Percentiles rank a stretch among this genome's conserved stretches.
These are phyloP conservation scores for Nemurella pictetii DNA, from an alignment of 2,888 invertebrate species.

Conservation along the genomic window DNA sequence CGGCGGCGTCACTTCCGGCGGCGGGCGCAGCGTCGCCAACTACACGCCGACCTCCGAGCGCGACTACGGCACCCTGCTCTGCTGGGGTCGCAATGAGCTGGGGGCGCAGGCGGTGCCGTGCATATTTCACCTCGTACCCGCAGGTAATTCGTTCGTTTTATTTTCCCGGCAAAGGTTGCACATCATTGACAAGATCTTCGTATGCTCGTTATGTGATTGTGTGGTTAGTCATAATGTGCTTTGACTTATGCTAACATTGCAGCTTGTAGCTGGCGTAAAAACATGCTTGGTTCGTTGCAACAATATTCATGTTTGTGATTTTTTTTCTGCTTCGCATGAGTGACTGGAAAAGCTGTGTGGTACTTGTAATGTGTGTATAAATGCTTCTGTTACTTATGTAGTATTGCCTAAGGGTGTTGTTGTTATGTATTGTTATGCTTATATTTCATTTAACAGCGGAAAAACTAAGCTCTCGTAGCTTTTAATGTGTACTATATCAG, in stretches of 20 bases:
- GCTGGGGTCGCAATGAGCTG: conserved; percentile 44
- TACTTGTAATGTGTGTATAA: neutral
- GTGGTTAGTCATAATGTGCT: no score
- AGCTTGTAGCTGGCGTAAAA: neutral
- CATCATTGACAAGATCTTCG: neutral
- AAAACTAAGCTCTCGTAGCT: neutral
- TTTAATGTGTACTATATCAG: neutral
- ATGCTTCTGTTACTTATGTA: neutral
- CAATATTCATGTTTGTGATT: neutral
- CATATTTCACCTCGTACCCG: conserved; percentile 46
- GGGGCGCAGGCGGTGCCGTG: conserved; percentile 45
- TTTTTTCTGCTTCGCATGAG: neutral
- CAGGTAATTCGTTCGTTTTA: conserved; percentile 42
- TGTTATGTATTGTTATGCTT: neutral
- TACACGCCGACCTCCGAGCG: conserved; percentile 50
- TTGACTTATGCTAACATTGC: no score
- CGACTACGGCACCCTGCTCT: conserved; percentile 45
- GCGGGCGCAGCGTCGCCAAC: conserved; percentile 48
- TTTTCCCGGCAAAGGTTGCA: neutral
- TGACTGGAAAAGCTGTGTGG: neutral
- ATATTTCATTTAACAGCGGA: neutral
- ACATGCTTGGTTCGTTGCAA: neutral
- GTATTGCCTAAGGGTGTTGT: neutral
- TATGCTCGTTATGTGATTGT: neutral
- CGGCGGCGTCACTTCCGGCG: conserved; percentile 46